Conservation (phyloP, 2,888 invertebrate species). For the Melanchra persicariae region DNA sequence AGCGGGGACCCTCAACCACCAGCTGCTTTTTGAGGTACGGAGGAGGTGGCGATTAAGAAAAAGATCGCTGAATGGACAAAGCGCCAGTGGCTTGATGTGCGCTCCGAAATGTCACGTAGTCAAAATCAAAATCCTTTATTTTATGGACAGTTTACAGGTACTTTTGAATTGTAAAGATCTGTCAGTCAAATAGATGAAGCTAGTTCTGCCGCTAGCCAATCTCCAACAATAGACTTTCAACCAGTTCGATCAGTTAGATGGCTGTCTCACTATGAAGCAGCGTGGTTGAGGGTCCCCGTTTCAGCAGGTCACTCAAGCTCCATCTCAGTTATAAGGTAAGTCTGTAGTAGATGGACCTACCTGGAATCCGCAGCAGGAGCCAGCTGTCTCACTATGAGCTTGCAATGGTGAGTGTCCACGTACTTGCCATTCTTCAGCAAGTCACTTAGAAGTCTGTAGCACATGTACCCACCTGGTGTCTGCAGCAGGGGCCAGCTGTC, state of each 20-base stretch:
- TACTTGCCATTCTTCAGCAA: constrained; percentile 90
- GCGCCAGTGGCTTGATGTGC: not conserved
- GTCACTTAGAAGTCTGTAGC: constrained; percentile 60
- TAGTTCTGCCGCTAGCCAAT: not conserved
- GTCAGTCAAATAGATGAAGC: too few species aligned
- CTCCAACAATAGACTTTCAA: not conserved
- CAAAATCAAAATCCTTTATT: not conserved
- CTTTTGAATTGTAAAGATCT: too few species aligned
- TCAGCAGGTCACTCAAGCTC: too few species aligned
- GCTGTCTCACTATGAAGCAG: too few species aligned
- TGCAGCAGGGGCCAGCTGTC: constrained; percentile 93
- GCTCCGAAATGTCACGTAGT: not conserved
- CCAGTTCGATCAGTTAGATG: too few species aligned
- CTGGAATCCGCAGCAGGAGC: constrained; percentile 93
- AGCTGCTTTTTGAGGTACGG: too few species aligned
- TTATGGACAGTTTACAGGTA: too few species aligned
- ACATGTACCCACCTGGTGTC: constrained; percentile 90
- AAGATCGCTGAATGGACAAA: not conserved
- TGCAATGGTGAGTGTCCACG: constrained; percentile 93
- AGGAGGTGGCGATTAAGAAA: not conserved
- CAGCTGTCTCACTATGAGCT: constrained; percentile 93
- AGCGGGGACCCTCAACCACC: too few species aligned
- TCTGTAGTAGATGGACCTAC: too few species aligned
- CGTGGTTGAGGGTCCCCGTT: too few species aligned
- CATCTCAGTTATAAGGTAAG: not conserved